Percentiles rank a stretch among this genome's conserved stretches.
Evolutionary conservation across 2,888 invertebrate species (phyloP).

Genomic region (Drosophila ustulata): DNA sequence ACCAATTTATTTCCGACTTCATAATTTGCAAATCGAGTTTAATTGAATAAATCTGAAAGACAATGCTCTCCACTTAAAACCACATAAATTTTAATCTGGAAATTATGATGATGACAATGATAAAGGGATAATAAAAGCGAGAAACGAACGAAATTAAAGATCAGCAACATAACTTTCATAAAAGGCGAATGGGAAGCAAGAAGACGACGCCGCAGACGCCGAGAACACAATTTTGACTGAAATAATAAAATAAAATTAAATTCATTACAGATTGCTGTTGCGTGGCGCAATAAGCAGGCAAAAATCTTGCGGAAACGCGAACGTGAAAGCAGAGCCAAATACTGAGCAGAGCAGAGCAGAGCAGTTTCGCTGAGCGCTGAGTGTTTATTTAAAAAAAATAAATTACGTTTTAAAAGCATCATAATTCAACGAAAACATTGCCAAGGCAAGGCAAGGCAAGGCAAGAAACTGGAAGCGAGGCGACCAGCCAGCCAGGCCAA

Average conservation of each 20-base stretch:
- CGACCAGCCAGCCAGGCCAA: conserved; percentile 23
- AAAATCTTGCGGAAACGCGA: conserved; percentile 14
- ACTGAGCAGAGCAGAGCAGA: neutral
- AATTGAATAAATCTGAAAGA: conserved; percentile 13
- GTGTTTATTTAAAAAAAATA: conserved; percentile 80
- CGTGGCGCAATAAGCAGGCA: conserved; percentile 46
- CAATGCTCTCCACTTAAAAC: conserved; percentile 43
- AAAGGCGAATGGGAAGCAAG: conserved; percentile 27
- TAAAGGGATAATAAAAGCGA: conserved; percentile 56
- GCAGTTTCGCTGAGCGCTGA: conserved; percentile 27
- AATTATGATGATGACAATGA: conserved; percentile 57
- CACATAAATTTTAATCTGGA: conserved; percentile 37
- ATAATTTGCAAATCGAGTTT: neutral
- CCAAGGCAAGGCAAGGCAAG: conserved; percentile 40
- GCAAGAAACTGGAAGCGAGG: conserved; percentile 40
- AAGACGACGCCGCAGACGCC: conserved; percentile 3
- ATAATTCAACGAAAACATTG: conserved; percentile 78
- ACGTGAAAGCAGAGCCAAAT: conserved; percentile 37
- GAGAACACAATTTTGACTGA: conserved; percentile 63
- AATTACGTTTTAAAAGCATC: conserved; percentile 80
- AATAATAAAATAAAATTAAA: conserved; percentile 79
- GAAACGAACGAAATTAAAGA: conserved; percentile 63
- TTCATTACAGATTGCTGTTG: conserved; percentile 73
- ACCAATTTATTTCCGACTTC: conserved; percentile 4
- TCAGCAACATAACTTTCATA: conserved; percentile 54